Evolutionary conservation across 2,113 vertebrate species (phyloP).

Genomic region (Petaurus breviceps): DNA sequence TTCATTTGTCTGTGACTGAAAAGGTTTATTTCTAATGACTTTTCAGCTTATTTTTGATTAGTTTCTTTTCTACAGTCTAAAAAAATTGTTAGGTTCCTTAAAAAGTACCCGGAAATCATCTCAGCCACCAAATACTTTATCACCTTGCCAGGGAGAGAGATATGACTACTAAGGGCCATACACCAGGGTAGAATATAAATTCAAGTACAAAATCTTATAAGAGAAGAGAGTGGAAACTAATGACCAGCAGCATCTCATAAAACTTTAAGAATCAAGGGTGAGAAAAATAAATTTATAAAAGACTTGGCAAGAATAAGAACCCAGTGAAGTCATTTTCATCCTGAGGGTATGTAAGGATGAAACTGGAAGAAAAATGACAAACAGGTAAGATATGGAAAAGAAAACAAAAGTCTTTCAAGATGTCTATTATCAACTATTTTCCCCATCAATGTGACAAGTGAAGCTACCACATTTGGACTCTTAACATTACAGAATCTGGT

Average conservation of each 20-base stretch:
- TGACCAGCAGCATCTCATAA: not conserved
- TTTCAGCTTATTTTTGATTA: not conserved
- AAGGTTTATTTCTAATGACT: not conserved
- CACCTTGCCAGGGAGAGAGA: not conserved
- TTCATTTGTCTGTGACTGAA: not conserved
- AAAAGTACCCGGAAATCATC: not conserved
- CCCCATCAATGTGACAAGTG: not conserved
- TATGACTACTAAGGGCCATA: not conserved
- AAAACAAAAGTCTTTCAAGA: not conserved
- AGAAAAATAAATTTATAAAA: not conserved
- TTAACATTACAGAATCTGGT: not conserved
- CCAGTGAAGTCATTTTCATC: not conserved
- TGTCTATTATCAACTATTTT: not conserved
- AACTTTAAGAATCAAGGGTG: not conserved
- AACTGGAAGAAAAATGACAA: not conserved
- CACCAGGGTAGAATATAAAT: not conserved
- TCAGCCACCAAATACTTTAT: not conserved
- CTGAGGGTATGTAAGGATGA: not conserved
- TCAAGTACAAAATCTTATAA: not conserved
- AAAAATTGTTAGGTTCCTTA: constrained; percentile 12
- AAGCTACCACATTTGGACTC: not conserved
- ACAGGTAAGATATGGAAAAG: not conserved
- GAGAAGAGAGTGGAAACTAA: not conserved
- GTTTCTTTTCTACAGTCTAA: not conserved
- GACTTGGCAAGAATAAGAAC: not conserved